Evolutionary conservation across 2,113 vertebrate genomes (phyloP), one percentile per base, ranked within the genome.

Genomic region (Thryonomys swinderianus): DNA sequence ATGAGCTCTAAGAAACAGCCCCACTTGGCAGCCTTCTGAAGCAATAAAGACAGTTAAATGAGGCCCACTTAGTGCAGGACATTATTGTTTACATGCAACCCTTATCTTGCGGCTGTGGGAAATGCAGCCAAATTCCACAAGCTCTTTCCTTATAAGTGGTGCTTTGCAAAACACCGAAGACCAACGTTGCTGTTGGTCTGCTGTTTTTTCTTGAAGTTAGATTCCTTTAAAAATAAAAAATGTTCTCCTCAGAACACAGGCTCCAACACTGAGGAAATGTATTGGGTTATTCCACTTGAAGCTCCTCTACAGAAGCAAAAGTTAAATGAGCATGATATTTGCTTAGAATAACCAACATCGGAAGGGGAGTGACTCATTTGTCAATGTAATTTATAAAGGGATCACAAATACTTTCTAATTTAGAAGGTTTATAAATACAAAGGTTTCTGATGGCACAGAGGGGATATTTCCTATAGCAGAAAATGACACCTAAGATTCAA

Each of bases 71-170:
- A 97, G 6, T 4, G 96, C 88, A 98, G 95, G 96, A 97, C 96
- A 97, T 97, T 97, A 93, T 85, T 90, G 59, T 98, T 98, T 97
- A 97, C 93, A 37, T 88, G 88, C 0, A 3, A 53, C 30, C 78
- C 93, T 98, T 97, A 96, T 97, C 91, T 96, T 90, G 81, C 1
- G 87, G 74, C 94, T 96, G 81, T 67, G 71, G 90, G 93, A 57
- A 97, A 96, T 66, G 30, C 42, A 97, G 93, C 85, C 97, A 97
- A 97, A 97, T 97, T 97, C 90, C 92, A 90, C n/a, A 94, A 96
- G 40, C 16, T 88, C 95, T 91, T 96, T 97, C 78, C n/a, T 97
- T 94, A 71, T 74, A 97, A 96, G 96, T 94, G 23, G 18, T 17
- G 67, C 59, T 84, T 96, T 53, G 48, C 84, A 96, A 96, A 90